phyloP scores from a whole-genome alignment of 1,140 invertebrate species.

The Penaeus vannamei region DNA sequence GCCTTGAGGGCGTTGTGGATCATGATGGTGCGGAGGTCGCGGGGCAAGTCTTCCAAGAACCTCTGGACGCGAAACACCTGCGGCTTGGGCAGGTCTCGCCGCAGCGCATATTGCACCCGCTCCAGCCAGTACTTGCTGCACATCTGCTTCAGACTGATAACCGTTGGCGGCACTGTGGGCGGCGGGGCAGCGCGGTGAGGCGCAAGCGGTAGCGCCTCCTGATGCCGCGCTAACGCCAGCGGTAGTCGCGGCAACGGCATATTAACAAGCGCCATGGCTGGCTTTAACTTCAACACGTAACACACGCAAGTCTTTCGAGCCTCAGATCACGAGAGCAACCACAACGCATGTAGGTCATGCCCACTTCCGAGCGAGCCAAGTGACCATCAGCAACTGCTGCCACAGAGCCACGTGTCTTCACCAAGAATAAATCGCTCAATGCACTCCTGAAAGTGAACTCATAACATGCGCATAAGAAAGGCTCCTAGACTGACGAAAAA shows the following conservation, averaged over 20 bases:
- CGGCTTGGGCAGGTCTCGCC: slow-evolving; percentile 61
- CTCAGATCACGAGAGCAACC: no score
- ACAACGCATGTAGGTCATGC: no score
- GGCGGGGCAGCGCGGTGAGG: slow-evolving; percentile 43
- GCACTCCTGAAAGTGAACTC: no score
- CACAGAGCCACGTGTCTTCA: no score
- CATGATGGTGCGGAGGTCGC: slow-evolving; percentile 60
- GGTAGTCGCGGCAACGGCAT: slow-evolving; percentile 60
- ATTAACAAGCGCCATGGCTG: slow-evolving; percentile 44
- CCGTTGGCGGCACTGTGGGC: slow-evolving; percentile 39
- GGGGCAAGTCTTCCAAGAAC: slow-evolving; percentile 59
- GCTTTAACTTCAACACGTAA: neutral
- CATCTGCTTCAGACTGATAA: slow-evolving; percentile 63
- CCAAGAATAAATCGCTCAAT: no score
- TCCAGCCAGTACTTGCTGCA: slow-evolving; percentile 67
- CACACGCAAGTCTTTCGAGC: neutral
- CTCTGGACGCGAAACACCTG: slow-evolving; percentile 63
- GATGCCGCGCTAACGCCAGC: slow-evolving; percentile 60
- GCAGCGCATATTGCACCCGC: slow-evolving; percentile 58
- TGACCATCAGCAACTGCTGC: no score
- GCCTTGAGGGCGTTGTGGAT: slow-evolving; percentile 66
- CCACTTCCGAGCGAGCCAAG: no score
- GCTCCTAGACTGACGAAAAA: neutral
- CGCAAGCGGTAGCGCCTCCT: slow-evolving; percentile 56
- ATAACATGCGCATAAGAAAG: no score